Evolutionary conservation across 2,797 vertebrate genomes (phyloP).

Genomic region (Semaprochilodus insignis): DNA sequence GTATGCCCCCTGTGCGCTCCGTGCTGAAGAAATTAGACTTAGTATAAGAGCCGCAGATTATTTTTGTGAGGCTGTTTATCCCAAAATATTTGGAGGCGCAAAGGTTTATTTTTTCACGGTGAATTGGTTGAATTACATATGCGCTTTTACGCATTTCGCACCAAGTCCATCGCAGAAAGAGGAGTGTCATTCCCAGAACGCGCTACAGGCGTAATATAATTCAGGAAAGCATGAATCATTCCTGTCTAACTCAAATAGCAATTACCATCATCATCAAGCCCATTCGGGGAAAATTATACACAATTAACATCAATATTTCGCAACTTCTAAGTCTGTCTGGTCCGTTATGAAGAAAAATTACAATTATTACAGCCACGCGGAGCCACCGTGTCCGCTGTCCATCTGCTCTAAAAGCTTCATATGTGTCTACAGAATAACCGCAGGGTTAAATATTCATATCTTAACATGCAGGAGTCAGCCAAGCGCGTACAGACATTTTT

Average conservation of each 20-base stretch:
- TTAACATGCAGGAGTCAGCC: no score
- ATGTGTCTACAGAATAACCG: not conserved
- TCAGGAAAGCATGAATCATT: conserved; percentile 8
- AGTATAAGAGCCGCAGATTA: no score
- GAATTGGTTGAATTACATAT: not conserved
- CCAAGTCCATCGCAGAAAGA: not conserved
- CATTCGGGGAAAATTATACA: conserved; percentile 11
- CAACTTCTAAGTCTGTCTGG: not conserved
- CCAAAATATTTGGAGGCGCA: not conserved
- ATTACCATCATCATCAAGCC: not conserved
- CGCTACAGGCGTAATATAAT: not conserved
- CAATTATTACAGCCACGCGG: not conserved
- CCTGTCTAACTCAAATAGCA: conserved; percentile 5
- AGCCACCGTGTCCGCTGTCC: not conserved
- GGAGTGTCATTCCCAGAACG: not conserved
- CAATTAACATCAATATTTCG: not conserved
- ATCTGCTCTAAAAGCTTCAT: not conserved
- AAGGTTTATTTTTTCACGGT: not conserved
- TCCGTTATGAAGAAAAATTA: not conserved
- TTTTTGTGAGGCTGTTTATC: not conserved
- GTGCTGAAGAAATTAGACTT: no score
- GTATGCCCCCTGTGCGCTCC: no score
- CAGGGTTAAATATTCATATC: no score
- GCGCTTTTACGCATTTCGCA: not conserved
- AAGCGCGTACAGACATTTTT: no score